Evolutionary conservation across 2,113 vertebrate genomes (phyloP), one percentile per base, ranked within the genome.

Genomic region (Madoqua kirkii): DNA sequence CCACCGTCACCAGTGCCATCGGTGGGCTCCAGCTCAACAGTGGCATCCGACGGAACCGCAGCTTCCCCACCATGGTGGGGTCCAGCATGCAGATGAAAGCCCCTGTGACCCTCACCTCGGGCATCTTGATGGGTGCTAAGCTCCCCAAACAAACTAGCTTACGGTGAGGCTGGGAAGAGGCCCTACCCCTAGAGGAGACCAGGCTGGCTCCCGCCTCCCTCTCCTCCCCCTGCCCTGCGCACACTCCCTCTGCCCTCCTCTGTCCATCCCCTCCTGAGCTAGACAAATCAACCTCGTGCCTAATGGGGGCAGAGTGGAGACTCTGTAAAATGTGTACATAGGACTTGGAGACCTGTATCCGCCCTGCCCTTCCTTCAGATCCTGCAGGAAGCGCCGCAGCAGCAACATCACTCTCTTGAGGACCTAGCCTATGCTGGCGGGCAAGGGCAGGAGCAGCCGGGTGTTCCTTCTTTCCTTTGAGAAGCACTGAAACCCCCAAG

Each of bases 1-100:
- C 99, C 36, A 96, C 97, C 0, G 98, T 98, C 93, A 98, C 99
- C 95, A 98, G 98, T 15, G 76, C 99, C 78, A 99, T 99, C 0
- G 99, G 99, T 13, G 99, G 99, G 92, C 98, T 99, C 93, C 99
- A 99, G 97, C 98, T 99, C 93, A 99, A 98, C 84, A 98, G 99
- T 3, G 99, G 99, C 92, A 99, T 99, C 96, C 99, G 99, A 19
- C 98, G 99, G 98, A 99, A 99, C 60, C 99, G 99, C 52, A 99
- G 99, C 98, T 99, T 99, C 96, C 99, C 99, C 19, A 99, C 99
- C 85, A 99, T 99, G 99, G 99, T 99, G 94, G 99, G 99, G 43
- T 99, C 99, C 96, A 99, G 99, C 97, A 99, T 99, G 99, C 99
- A 99, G 60, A 99, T 99, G 99, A 99, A 99, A 96, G 99, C 99